Evolutionary conservation across 2,113 vertebrate species (phyloP).

Genomic region (Gallinago jamesoni): DNA sequence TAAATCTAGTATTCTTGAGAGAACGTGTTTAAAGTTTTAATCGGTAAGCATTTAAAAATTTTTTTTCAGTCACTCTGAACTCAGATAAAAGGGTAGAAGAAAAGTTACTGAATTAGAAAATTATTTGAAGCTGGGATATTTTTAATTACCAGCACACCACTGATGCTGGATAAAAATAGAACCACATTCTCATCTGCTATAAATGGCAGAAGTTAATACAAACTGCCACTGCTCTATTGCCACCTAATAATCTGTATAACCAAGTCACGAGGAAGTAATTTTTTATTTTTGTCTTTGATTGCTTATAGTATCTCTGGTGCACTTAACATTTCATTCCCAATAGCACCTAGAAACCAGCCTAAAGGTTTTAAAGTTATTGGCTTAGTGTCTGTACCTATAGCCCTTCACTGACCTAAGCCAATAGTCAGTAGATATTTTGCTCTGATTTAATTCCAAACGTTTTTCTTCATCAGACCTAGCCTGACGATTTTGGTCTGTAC

Average conservation of each 20-base stretch:
- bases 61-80: not conserved
- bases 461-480: not conserved
- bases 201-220: not conserved
- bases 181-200: not conserved
- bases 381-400: not conserved
- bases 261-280: not conserved
- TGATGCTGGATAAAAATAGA: not conserved
- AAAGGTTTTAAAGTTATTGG: not conserved
- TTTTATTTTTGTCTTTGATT: not conserved
- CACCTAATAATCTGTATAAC: not conserved
- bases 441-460: not conserved
- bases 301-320: not conserved
- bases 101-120: slow-evolving; percentile 9
- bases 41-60: not conserved
- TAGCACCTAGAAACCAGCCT: not conserved
- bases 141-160: not conserved
- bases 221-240: not conserved
- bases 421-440: not conserved
- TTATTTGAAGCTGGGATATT: not conserved
- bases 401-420: not conserved
- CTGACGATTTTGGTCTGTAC: not conserved
- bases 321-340: not conserved
- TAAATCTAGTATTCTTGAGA: not conserved
- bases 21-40: not conserved
- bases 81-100: not conserved